These are phyloP conservation scores for Hydrochoerus hydrochaeris DNA, from an alignment of 2,113 vertebrate species.

Conservation along the genomic window DNA sequence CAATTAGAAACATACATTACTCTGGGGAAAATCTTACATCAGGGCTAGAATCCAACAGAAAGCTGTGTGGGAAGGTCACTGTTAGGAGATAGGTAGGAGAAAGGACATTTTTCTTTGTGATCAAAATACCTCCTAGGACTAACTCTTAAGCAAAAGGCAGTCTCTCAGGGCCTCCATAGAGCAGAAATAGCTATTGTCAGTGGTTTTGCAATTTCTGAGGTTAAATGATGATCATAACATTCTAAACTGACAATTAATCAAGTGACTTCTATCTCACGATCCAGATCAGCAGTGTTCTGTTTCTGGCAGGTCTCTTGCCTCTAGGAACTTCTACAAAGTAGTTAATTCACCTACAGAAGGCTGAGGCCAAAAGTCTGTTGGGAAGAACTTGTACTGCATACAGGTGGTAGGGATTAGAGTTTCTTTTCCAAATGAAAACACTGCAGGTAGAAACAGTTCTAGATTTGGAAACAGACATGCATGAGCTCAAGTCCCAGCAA, in stretches of 20 bases:
- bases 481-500: not conserved
- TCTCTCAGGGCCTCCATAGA: not conserved
- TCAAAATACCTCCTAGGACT: not conserved
- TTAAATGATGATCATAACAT: conserved; percentile 18
- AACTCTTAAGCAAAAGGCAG: conserved; percentile 6
- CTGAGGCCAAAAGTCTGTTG: not conserved
- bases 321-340: not conserved
- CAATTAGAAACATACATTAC: not conserved
- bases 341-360: not conserved
- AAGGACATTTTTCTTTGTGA: not conserved
- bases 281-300: not conserved
- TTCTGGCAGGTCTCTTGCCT: not conserved
- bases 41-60: not conserved
- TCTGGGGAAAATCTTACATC: not conserved
- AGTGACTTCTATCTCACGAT: not conserved
- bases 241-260: conserved; percentile 34
- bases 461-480: not conserved
- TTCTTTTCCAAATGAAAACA: conserved; percentile 19
- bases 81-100: not conserved
- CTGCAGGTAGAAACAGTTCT: not conserved
- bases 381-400: conserved; percentile 1
- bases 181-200: not conserved
- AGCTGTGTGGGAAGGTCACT: not conserved
- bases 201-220: conserved; percentile 49
- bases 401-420: not conserved